phyloP scores from a whole-genome alignment of 2,113 vertebrate genomes.

The Pteropus alecto region DNA sequence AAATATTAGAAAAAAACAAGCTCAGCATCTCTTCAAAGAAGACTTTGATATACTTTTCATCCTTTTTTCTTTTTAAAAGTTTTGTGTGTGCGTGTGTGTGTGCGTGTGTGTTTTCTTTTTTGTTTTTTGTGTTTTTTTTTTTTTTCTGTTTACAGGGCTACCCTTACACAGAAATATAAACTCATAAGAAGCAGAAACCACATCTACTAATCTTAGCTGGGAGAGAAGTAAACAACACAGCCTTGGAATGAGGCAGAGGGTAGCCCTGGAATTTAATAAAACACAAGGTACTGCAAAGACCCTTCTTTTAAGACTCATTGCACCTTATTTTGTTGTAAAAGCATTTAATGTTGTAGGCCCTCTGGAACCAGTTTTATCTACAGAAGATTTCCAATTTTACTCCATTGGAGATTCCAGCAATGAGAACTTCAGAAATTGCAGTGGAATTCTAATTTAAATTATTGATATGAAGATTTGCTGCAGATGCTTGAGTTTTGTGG shows the following conservation, averaged over 20 bases:
- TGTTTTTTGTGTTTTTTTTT: neutral
- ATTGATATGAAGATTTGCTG: neutral
- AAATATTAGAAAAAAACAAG: neutral
- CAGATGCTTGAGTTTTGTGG: neutral
- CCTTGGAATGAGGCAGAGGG: neutral
- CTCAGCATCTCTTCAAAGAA: neutral
- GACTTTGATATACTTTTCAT: neutral
- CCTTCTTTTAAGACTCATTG: neutral
- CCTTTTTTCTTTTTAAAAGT: neutral
- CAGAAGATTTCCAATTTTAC: neutral
- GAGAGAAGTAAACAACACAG: neutral
- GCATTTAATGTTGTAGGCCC: neutral
- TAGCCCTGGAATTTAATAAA: neutral
- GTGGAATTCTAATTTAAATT: neutral
- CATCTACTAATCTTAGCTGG: neutral
- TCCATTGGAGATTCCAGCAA: neutral
- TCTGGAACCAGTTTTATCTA: neutral
- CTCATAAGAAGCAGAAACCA: neutral
- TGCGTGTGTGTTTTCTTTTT: neutral
- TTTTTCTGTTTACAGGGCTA: no score
- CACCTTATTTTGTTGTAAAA: neutral
- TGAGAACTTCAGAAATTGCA: neutral
- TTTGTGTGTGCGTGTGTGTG: neutral
- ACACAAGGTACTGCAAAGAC: neutral
- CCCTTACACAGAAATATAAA: neutral